A percentile compares a stretch with the other conserved stretches of the same genome.
phyloP scores from a whole-genome alignment of 2,797 vertebrate genomes.

The Pyrocephalus nanus region DNA sequence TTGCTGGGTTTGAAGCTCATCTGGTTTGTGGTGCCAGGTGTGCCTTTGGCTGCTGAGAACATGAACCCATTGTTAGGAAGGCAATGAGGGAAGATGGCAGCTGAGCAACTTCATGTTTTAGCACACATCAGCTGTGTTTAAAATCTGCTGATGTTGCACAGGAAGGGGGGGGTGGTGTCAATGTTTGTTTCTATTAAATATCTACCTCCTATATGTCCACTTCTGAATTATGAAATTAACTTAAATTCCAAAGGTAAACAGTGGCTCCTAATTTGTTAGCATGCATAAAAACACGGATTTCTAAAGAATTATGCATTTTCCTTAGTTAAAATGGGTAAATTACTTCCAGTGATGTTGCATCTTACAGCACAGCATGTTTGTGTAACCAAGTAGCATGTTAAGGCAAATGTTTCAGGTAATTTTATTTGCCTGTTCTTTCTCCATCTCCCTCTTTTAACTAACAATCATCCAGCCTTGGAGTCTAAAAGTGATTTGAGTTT shows the following conservation, averaged over 20 bases:
- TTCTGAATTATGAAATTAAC: neutral
- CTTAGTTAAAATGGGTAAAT: neutral
- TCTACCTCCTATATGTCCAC: neutral
- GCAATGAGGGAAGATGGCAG: neutral
- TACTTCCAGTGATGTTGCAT: neutral
- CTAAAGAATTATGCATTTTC: neutral
- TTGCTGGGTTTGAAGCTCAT: neutral
- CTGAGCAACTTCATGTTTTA: neutral
- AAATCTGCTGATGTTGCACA: neutral
- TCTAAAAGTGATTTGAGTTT: neutral
- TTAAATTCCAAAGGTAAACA: neutral
- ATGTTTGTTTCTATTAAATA: neutral
- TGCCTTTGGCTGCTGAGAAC: neutral
- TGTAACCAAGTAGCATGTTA: neutral
- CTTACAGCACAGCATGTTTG: neutral
- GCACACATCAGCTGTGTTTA: neutral
- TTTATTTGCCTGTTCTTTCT: neutral
- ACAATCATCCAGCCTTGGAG: neutral
- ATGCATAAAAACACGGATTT: neutral
- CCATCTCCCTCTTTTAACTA: neutral
- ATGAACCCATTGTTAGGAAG: neutral
- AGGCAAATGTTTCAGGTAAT: neutral
- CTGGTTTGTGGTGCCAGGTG: constrained; percentile 31
- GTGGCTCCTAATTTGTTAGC: neutral
- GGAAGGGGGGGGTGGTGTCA: too few species aligned